Evolutionary conservation across 2,888 invertebrate species (phyloP), one percentile per base, ranked within the genome.

Genomic region (Polymixis flavicincta): DNA sequence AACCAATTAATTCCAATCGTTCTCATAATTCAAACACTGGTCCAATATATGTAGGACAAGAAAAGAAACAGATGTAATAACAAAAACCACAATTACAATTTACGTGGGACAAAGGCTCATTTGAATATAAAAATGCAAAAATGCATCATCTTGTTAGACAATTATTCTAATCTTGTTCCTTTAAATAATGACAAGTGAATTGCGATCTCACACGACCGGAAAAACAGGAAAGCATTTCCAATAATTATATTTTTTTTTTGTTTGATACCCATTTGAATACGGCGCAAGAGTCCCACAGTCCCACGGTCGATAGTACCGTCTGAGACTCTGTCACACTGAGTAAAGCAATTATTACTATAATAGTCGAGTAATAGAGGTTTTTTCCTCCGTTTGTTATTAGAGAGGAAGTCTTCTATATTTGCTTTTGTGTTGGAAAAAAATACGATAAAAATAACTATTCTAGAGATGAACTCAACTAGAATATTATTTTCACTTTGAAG

Each of bases 161-260:
- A 94, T 94, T 93, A 93, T 92, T 92, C 90, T 91, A 91, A 93
- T 93, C 92, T 91, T 86, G 93, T 94, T 93, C 92, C 90, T 90
- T 92, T 92, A 91, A 93, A 92, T 80, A 78, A 74, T 67, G 59
- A 78, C 76, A 79, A 80, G 69, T 82, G 84, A 76, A 86, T 92
- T 87, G 89, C 88, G 87, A 87, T 92, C 92, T 92, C 92, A 94
- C 91, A 88, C 84, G 93, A 94, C 95, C 94, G 95, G 95, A 95
- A 95, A 95, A 96, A 96, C 96, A 91, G 95, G 95, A 94, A 94
- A 92, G 93, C 91, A 93, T 93, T 93, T 94, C 93, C 91, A 92
- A 92, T 92, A 92, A 92, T 83, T 76, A 89, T 90, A 91, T 90
- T 90, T 91, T 89, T 91, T 89, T 37, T 85, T 85, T 89, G 78